Evolutionary conservation across 2,113 vertebrate species (phyloP).

Genomic region (Heliornis fulica): DNA sequence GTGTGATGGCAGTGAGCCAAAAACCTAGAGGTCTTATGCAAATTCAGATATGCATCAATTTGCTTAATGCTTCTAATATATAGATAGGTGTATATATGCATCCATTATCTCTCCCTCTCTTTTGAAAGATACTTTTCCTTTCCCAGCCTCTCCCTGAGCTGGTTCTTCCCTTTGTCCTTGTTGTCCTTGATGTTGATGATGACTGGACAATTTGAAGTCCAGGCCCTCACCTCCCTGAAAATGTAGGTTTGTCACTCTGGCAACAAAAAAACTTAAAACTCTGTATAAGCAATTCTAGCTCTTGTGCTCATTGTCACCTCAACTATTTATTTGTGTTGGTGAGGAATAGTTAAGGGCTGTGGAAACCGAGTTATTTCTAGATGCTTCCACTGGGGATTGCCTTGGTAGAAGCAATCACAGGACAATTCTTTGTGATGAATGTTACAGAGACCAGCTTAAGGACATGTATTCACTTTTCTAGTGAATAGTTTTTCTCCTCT

Average conservation of each 20-base stretch:
- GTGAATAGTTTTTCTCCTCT: background rate
- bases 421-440: background rate
- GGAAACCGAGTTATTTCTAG: background rate
- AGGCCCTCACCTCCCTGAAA: background rate
- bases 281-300: background rate
- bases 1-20: background rate
- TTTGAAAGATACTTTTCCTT: background rate
- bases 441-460: background rate
- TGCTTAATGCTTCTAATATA: background rate
- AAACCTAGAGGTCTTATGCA: slow-evolving; percentile 30
- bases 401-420: background rate
- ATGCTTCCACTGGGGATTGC: background rate
- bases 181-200: background rate
- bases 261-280: background rate
- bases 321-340: background rate
- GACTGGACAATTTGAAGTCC: background rate
- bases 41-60: background rate
- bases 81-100: background rate
- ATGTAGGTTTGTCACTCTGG: background rate
- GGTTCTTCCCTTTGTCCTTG: background rate
- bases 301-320: background rate
- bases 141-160: slow-evolving; percentile 18
- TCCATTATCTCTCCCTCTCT: background rate
- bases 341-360: background rate
- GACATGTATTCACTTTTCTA: background rate